These are phyloP conservation scores for Phodopus roborovskii DNA, from an alignment of 2,113 vertebrate species.

Conservation along the genomic window DNA sequence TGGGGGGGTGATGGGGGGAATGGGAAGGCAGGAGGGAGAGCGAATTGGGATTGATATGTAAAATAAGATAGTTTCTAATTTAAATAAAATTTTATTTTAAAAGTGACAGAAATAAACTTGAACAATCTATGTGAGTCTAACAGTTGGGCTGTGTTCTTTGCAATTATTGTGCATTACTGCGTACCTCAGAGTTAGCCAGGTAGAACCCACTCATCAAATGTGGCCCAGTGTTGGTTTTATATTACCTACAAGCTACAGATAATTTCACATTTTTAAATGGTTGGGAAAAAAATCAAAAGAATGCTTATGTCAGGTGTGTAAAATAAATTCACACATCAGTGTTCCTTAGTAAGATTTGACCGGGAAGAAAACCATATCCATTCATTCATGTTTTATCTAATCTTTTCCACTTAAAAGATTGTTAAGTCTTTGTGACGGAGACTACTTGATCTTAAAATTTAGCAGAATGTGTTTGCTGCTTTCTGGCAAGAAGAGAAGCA, in stretches of 20 bases:
- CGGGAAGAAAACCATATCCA: not conserved
- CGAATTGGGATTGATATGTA: no score
- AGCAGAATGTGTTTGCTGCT: not conserved
- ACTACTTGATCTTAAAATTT: not conserved
- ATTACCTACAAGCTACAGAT: not conserved
- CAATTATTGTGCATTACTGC: not conserved
- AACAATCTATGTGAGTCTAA: conserved; percentile 13
- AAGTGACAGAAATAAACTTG: conserved; percentile 13
- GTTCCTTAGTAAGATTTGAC: conserved; percentile 18
- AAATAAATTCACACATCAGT: conserved; percentile 28
- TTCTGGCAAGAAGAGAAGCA: not conserved
- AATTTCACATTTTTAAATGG: conserved; percentile 9
- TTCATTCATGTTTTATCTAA: not conserved
- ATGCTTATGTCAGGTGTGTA: not conserved
- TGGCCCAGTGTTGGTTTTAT: not conserved
- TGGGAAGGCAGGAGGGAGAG: no score
- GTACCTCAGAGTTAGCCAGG: not conserved
- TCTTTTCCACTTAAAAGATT: conserved; percentile 23
- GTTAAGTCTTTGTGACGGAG: not conserved
- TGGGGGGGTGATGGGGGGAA: no score
- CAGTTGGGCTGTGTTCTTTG: not conserved
- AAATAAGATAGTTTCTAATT: no score
- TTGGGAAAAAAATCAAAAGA: conserved; percentile 5
- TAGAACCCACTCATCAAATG: not conserved
- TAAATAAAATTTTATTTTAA: no score